phyloP scores from a whole-genome alignment of 92 coral and sea anemone species.

The Zoanthus sansibaricus region DNA sequence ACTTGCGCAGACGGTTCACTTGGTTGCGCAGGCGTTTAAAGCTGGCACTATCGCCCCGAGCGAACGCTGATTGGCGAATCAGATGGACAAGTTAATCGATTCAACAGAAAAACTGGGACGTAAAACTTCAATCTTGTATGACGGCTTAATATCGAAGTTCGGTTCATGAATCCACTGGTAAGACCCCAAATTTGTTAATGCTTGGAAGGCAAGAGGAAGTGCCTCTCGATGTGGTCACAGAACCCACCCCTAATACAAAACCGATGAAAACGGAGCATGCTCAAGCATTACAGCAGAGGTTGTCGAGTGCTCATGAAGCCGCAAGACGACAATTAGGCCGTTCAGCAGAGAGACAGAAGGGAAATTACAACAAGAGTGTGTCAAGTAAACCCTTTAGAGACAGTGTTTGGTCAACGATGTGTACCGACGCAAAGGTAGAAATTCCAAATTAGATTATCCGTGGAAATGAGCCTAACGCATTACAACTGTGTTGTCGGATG shows the following conservation, averaged over 20 bases:
- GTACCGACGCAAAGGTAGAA: constrained; percentile 12
- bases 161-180: constrained; percentile 31
- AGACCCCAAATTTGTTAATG: constrained; percentile 57
- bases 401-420: neutral
- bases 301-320: constrained; percentile 22
- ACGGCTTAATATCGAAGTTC: neutral
- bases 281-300: constrained; percentile 33
- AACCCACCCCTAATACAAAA: constrained; percentile 46
- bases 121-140: constrained; percentile 2
- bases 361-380: constrained; percentile 54
- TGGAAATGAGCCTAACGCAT: constrained; percentile 5
- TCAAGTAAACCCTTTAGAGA: constrained; percentile 38
- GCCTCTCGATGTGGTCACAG: constrained; percentile 64
- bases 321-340: constrained; percentile 13
- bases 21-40: too few species aligned
- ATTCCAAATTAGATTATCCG: neutral
- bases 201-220: constrained; percentile 62
- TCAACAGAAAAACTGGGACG: constrained; percentile 24
- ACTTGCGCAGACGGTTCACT: too few species aligned
- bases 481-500: constrained; percentile 10
- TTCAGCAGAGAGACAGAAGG: constrained; percentile 38
- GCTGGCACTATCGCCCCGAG: too few species aligned
- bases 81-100: constrained; percentile 61
- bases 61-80: too few species aligned
- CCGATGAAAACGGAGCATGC: constrained; percentile 46